These are phyloP conservation scores for Atta cephalotes DNA, from an alignment of 1,140 invertebrate species.

Conservation along the genomic window DNA sequence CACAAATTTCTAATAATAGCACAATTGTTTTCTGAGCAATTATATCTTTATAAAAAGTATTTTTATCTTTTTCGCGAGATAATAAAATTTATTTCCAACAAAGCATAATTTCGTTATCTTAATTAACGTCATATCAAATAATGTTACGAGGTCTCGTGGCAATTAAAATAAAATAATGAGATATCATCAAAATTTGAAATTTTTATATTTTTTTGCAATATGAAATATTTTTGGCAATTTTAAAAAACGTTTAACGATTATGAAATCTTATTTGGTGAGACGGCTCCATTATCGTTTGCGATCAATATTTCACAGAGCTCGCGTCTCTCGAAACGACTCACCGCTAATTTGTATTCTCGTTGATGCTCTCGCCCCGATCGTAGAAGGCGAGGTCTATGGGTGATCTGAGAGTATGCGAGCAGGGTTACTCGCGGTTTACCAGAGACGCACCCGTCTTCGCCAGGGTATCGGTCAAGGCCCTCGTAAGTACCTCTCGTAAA, in stretches of 20 bases:
- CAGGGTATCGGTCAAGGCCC: slow-evolving; percentile 87
- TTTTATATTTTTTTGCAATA: neutral
- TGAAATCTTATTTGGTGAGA: neutral
- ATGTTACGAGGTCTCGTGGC: neutral
- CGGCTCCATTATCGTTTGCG: slow-evolving; percentile 8
- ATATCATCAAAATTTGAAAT: neutral
- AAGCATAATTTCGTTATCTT: neutral
- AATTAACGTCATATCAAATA: slow-evolving; percentile 2
- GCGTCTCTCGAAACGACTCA: slow-evolving; percentile 53
- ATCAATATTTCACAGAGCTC: slow-evolving; percentile 53
- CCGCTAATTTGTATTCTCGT: slow-evolving; percentile 70
- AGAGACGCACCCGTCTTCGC: slow-evolving; percentile 84
- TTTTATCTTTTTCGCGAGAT: neutral
- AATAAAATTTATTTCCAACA: neutral
- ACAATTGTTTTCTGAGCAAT: neutral
- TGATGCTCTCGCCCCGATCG: slow-evolving; percentile 68
- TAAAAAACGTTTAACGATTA: neutral
- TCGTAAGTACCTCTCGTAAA: slow-evolving; percentile 86
- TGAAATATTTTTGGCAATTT: neutral
- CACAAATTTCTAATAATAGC: slow-evolving; percentile 1
- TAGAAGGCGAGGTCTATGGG: slow-evolving; percentile 85
- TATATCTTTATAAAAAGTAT: neutral
- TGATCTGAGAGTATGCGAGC: slow-evolving; percentile 83
- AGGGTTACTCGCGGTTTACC: slow-evolving; percentile 81
- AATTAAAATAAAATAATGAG: neutral